These are phyloP conservation scores for Ectemnius continuus DNA, from an alignment of 2,888 invertebrate genomes.

Conservation along the genomic window DNA sequence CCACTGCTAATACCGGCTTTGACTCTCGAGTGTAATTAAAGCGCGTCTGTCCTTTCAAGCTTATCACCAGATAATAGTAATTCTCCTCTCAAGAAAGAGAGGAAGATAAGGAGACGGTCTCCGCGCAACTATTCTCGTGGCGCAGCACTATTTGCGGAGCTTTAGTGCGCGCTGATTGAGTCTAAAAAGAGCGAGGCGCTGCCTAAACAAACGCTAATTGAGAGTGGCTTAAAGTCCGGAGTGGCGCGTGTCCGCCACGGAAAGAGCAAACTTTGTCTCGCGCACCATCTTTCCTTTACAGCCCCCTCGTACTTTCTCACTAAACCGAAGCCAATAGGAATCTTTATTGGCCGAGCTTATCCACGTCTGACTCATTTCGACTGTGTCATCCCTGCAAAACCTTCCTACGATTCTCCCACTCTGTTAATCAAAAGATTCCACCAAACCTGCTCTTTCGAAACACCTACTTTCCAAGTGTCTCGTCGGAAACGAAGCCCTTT, in stretches of 20 bases:
- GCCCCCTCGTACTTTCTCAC: too few species aligned
- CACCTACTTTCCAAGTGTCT: too few species aligned
- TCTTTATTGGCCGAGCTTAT: too few species aligned
- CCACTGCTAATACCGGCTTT: not conserved
- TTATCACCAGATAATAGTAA: conserved; percentile 25
- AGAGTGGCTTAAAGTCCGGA: conserved; percentile 13
- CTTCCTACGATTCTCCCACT: too few species aligned
- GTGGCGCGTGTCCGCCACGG: not conserved
- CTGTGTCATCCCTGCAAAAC: too few species aligned
- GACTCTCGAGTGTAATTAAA: conserved; percentile 21
- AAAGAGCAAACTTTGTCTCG: not conserved
- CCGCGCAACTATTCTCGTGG: conserved; percentile 1
- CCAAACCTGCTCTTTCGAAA: too few species aligned
- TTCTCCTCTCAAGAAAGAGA: not conserved
- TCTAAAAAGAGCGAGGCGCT: conserved; percentile 24
- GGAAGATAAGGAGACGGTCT: conserved; percentile 10
- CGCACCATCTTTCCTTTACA: not conserved
- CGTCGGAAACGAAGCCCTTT: too few species aligned
- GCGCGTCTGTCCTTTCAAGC: conserved; percentile 7
- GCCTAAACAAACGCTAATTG: conserved; percentile 29
- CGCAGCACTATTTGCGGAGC: conserved; percentile 27
- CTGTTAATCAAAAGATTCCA: too few species aligned
- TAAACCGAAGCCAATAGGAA: too few species aligned
- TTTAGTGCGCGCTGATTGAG: conserved; percentile 30
- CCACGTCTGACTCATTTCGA: too few species aligned